phyloP scores from a whole-genome alignment of 37 sponge, comb jelly and placozoan genomes.

The Tethya wilhelma region DNA sequence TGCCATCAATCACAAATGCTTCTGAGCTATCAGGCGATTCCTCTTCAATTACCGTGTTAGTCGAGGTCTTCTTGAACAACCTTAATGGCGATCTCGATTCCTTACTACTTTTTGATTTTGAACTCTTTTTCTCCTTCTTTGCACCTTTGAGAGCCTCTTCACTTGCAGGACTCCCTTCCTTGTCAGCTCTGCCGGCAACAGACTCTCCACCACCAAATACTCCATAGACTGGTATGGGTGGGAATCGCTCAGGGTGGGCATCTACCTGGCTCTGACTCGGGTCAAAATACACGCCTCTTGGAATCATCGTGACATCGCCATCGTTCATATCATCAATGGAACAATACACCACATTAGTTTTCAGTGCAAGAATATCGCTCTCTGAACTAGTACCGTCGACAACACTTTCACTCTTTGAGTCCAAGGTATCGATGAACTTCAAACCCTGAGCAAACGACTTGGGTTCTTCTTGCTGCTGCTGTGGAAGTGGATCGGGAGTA shows the following conservation, averaged over 20 bases:
- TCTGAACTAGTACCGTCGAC: not conserved
- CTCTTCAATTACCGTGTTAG: not conserved
- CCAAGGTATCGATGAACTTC: conserved; percentile 17
- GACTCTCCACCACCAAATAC: not conserved
- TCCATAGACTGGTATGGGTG: not conserved
- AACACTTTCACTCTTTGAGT: too few species aligned
- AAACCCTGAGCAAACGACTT: conserved; percentile 7
- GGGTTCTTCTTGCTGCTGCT: too few species aligned
- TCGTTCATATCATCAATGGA: not conserved
- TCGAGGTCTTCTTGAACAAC: not conserved
- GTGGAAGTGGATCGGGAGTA: not conserved
- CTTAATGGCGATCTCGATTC: not conserved
- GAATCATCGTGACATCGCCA: not conserved
- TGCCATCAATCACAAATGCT: too few species aligned
- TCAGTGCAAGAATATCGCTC: not conserved
- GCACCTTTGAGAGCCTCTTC: not conserved
- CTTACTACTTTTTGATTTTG: too few species aligned
- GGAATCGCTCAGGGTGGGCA: not conserved
- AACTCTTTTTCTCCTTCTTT: not conserved
- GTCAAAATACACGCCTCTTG: conserved; percentile 18
- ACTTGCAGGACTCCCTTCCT: not conserved
- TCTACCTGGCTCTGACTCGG: conserved; percentile 29
- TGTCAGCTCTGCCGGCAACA: too few species aligned
- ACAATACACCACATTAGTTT: conserved; percentile 9
- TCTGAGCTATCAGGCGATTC: not conserved